Percentiles rank a stretch among this genome's conserved stretches.
phyloP scores from a whole-genome alignment of 2,888 invertebrate species.

The Taphrorychus bicolor region DNA sequence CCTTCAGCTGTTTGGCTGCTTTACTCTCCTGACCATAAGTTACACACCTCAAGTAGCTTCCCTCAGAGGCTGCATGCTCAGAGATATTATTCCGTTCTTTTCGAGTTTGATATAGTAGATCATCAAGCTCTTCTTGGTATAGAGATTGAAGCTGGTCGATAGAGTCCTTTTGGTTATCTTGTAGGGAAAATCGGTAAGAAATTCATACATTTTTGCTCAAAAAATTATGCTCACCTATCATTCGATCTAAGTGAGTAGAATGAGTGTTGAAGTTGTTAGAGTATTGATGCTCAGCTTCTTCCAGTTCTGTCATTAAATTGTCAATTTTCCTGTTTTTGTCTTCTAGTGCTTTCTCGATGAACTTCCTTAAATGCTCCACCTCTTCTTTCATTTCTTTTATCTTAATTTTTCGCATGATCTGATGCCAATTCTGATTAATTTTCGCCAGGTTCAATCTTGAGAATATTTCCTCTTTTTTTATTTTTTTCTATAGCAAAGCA shows the following conservation, averaged over 20 bases:
- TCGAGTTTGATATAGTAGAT: slow-evolving; percentile 62
- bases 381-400: slow-evolving; percentile 76
- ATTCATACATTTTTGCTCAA: not conserved
- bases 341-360: slow-evolving; percentile 69
- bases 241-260: slow-evolving; percentile 72
- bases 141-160: slow-evolving; percentile 59
- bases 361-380: slow-evolving; percentile 68
- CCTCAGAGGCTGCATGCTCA: slow-evolving; percentile 58
- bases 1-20: slow-evolving; percentile 36
- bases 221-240: slow-evolving; percentile 66
- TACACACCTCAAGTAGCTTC: slow-evolving; percentile 57
- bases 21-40: slow-evolving; percentile 55
- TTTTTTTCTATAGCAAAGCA: slow-evolving; percentile 74
- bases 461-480: slow-evolving; percentile 81
- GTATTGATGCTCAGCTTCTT: slow-evolving; percentile 77
- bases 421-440: slow-evolving; percentile 86
- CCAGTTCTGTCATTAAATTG: slow-evolving; percentile 69
- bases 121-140: slow-evolving; percentile 64
- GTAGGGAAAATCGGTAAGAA: slow-evolving; percentile 27
- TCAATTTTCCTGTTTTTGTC: slow-evolving; percentile 73
- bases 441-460: slow-evolving; percentile 81
- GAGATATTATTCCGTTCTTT: slow-evolving; percentile 64
- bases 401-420: slow-evolving; percentile 76
- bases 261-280: slow-evolving; percentile 75
- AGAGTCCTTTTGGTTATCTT: slow-evolving; percentile 62